phyloP scores from a whole-genome alignment of 2,113 vertebrate genomes.

The Chloropsis hardwickii region DNA sequence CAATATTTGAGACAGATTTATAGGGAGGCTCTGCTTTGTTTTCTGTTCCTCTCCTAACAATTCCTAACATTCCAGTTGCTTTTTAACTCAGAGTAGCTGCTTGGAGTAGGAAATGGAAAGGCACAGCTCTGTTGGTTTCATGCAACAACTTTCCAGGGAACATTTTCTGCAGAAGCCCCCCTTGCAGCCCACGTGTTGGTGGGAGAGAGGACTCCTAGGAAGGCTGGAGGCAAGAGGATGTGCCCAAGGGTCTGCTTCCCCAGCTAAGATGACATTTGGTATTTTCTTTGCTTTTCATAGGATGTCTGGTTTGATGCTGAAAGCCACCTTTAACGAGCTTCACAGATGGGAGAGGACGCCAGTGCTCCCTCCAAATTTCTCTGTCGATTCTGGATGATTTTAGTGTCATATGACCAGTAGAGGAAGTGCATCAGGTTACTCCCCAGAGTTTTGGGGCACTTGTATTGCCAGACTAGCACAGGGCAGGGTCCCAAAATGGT shows the following conservation, averaged over 20 bases:
- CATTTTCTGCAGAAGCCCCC: background rate
- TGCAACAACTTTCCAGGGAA: background rate
- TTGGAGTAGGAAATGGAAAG: background rate
- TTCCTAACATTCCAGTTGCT: slow-evolving; percentile 13
- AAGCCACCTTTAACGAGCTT: background rate
- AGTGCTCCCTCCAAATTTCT: background rate
- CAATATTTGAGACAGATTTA: background rate
- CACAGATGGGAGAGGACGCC: background rate
- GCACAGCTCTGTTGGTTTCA: background rate
- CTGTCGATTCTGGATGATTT: background rate
- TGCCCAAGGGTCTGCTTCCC: background rate
- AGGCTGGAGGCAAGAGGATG: background rate
- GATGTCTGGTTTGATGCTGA: background rate
- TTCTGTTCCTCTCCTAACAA: slow-evolving; percentile 15
- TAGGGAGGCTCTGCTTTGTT: background rate
- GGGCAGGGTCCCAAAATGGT: background rate
- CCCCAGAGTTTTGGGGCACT: background rate
- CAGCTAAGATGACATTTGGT: background rate
- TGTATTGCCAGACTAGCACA: accelerated
- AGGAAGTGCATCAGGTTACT: background rate
- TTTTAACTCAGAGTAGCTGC: background rate
- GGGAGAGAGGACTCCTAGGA: background rate
- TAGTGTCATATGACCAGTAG: background rate
- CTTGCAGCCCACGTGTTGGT: accelerated
- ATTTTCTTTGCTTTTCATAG: background rate